Conservation (phyloP, 2,888 invertebrate genomes). For the Hermaeophaga mercurialis region DNA sequence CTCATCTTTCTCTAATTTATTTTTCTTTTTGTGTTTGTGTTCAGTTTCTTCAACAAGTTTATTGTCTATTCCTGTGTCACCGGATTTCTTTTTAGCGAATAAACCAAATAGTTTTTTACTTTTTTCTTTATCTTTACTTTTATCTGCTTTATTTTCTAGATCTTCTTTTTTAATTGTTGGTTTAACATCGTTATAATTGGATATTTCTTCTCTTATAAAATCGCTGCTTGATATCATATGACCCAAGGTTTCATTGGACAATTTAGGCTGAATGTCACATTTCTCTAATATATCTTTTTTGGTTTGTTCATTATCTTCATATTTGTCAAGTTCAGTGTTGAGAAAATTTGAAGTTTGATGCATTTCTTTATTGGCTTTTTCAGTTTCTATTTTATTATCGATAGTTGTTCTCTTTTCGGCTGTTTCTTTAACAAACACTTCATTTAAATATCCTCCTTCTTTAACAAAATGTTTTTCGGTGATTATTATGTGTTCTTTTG, state of each 20-base stretch:
- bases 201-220: conserved; percentile 46
- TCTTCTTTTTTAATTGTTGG: conserved; percentile 15
- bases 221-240: conserved; percentile 40
- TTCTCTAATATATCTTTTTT: conserved; percentile 20
- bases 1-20: conserved; percentile 16
- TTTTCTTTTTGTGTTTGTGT: conserved; percentile 36
- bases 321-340: conserved; percentile 37
- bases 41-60: conserved; percentile 29
- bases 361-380: conserved; percentile 18
- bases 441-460: conserved; percentile 30
- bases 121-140: conserved; percentile 22
- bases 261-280: conserved; percentile 25
- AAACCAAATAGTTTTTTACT: conserved; percentile 42
- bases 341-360: conserved; percentile 39
- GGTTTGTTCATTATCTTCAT: conserved; percentile 28
- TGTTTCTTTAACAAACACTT: conserved; percentile 22
- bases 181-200: conserved; percentile 39
- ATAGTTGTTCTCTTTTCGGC: neutral
- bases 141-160: conserved; percentile 13
- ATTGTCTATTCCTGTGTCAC: conserved; percentile 36
- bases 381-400: neutral
- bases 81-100: conserved; percentile 45
- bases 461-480: conserved; percentile 32
- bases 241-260: conserved; percentile 32
- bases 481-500: conserved; percentile 24